A percentile compares a stretch with the other conserved stretches of the same genome.
Evolutionary conservation across 1,140 invertebrate species (phyloP).

Genomic region (Ericerus pela): DNA sequence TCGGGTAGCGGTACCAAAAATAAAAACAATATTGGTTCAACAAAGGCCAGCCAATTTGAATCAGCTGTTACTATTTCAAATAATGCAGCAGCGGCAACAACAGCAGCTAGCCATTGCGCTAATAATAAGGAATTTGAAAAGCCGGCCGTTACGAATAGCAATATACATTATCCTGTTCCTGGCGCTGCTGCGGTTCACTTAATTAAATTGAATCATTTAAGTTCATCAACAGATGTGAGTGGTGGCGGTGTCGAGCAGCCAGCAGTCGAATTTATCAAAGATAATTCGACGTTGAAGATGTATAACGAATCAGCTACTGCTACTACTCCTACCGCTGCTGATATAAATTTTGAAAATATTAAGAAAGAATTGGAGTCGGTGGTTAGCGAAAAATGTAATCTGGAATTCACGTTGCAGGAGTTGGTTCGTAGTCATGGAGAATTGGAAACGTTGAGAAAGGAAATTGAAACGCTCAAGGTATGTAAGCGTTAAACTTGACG

Average conservation of each 20-base stretch:
- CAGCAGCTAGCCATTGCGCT: no score
- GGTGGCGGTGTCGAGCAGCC: no score
- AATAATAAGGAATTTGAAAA: neutral
- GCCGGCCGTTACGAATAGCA: neutral
- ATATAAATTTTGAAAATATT: constrained; percentile 7
- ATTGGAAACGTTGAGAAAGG: constrained; percentile 9
- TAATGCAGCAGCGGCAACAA: neutral
- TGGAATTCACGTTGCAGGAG: constrained; percentile 13
- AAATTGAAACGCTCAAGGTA: constrained; percentile 15
- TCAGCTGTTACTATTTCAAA: constrained; percentile 6
- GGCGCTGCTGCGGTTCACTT: no score
- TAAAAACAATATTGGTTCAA: neutral
- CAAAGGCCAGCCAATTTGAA: constrained; percentile 7
- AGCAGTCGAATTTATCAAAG: no score
- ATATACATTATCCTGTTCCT: neutral
- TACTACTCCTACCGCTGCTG: neutral
- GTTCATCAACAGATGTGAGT: no score
- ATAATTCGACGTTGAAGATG: no score
- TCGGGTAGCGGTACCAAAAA: constrained; percentile 3
- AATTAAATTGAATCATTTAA: no score
- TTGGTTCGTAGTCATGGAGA: constrained; percentile 13
- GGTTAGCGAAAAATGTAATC: constrained; percentile 10
- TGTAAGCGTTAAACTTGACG: no score
- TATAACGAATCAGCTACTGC: neutral
- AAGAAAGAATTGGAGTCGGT: neutral